Percentiles rank a stretch among this genome's conserved stretches.
These are phyloP conservation scores for Pseudopleuronectes americanus DNA, from an alignment of 2,797 vertebrate genomes.

Conservation along the genomic window DNA sequence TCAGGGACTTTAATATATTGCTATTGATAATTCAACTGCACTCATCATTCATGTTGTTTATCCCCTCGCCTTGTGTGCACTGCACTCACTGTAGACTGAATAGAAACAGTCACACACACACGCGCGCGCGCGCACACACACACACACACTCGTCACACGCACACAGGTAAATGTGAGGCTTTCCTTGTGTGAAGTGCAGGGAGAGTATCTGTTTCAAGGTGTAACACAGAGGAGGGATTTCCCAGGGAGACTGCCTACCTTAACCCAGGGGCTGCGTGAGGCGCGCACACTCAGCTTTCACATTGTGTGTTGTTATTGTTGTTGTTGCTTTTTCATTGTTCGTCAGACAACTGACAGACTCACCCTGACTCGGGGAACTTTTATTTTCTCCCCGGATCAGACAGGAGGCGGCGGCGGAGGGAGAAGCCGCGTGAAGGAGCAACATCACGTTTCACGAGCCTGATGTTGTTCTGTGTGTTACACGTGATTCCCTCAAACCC, in stretches of 20 bases:
- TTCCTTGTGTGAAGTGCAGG: slow-evolving; percentile 6
- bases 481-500: slow-evolving; percentile 11
- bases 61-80: too few species aligned
- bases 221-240: slow-evolving; percentile 38
- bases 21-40: too few species aligned
- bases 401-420: background rate
- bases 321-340: background rate
- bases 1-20: too few species aligned
- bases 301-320: background rate
- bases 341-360: too few species aligned
- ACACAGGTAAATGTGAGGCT: background rate
- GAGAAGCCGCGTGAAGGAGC: background rate
- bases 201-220: slow-evolving; percentile 28
- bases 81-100: too few species aligned
- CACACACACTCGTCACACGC: background rate
- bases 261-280: background rate
- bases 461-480: slow-evolving; percentile 17
- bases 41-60: too few species aligned
- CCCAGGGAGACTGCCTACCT: slow-evolving; percentile 8
- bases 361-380: too few species aligned
- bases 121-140: background rate
- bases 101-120: background rate
- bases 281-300: background rate
- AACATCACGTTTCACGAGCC: slow-evolving; percentile 62
- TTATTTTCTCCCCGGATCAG: too few species aligned